Evolutionary conservation across 2,113 vertebrate genomes (phyloP), one percentile per base, ranked within the genome.

Genomic region (Bufo gargarizans): DNA sequence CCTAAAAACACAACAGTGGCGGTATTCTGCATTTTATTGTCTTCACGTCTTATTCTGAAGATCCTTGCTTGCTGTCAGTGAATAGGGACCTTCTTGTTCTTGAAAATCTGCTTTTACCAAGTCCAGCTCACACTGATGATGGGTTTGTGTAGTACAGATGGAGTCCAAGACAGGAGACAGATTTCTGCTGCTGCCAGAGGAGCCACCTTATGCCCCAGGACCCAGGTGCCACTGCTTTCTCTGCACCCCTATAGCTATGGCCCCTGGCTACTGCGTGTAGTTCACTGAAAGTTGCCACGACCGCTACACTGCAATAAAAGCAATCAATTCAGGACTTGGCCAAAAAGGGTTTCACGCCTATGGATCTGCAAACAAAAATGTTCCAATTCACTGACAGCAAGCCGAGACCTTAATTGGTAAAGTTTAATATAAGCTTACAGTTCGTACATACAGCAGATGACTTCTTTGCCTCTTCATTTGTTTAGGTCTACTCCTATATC

Each of bases 1-100:
- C 71, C 33, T 74, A 49, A 49, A 76, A 19, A 49, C 45, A 47
- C 72, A 47, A 4, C 43, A 49, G 72, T 76, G 16, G 0, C 19
- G 72, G 72, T 76, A 49, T 3, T 93, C 89, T 22, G 91, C 93
- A 63, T 93, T 92, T 0, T 85, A 77, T 0, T 11, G 1, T 69
- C n/a, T 69, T 22, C 9, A 33, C 11, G n/a, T 33, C 20, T 14
- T 13, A 33, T 43, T 22, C 8, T 67, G 63, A 19, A 20, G 61
- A 63, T 63, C 61, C 20, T 10, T 63, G 17, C n/a, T 67, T 67
- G 63, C 58, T 96, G 0, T 0, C 93, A 86, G 94, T 95, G 87
- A 86, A 94, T 67, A 58, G 56, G 56, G 8, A 33, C 14, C 4
- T 12, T 72, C 3, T 43, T 53, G 9, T 53, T 53, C 9, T 53